Conservation (phyloP, 2,888 invertebrate species). For the Leptothorax acervorum region DNA sequence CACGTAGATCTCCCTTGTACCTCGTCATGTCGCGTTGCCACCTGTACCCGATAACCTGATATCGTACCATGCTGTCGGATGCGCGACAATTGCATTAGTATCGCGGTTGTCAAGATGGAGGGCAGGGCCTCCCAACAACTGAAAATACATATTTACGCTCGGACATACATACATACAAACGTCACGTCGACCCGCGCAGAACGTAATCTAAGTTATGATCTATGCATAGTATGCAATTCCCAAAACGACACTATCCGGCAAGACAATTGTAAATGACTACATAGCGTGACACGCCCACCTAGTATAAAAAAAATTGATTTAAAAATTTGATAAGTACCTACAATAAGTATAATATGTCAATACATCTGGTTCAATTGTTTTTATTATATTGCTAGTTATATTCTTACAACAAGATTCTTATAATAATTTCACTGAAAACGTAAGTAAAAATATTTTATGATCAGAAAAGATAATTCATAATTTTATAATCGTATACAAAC, state of each 20-base stretch:
- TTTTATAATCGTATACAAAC: background rate
- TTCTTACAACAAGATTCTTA: background rate
- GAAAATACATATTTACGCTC: conserved; percentile 43
- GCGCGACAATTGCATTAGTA: conserved; percentile 44
- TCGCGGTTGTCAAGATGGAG: conserved; percentile 36
- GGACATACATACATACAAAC: conserved; percentile 5
- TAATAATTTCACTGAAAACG: background rate
- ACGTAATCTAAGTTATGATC: conserved; percentile 33
- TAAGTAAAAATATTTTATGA: background rate
- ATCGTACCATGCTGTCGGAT: conserved; percentile 28
- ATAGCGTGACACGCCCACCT: background rate
- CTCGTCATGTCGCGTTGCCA: conserved; percentile 29
- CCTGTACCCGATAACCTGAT: conserved; percentile 37
- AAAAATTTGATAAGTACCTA: background rate
- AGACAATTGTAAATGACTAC: conserved; percentile 1
- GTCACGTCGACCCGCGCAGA: background rate
- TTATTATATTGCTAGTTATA: too few species aligned
- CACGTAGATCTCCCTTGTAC: conserved; percentile 18
- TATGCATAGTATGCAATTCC: conserved; percentile 34
- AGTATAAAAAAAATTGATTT: background rate
- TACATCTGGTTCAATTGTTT: background rate
- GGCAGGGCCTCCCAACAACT: background rate
- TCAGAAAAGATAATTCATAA: background rate
- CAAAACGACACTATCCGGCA: conserved; percentile 14
- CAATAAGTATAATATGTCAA: too few species aligned